phyloP scores from a whole-genome alignment of 2,888 invertebrate genomes.

The Trileptium ribeirensis region DNA sequence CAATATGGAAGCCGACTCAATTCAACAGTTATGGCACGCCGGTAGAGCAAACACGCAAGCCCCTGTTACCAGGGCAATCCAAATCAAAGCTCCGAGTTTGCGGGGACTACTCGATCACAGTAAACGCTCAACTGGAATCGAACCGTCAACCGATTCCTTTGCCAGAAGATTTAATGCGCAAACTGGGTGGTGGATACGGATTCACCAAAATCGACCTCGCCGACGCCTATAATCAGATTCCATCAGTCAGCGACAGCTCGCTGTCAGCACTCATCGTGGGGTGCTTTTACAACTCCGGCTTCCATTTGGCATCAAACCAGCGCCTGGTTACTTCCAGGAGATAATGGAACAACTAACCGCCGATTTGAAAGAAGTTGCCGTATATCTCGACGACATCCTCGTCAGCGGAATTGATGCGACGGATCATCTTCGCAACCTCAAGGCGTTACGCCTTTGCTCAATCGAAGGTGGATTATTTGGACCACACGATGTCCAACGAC shows the following conservation, averaged over 20 bases:
- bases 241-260: too few relatives aligned
- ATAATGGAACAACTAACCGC: conserved; percentile 39
- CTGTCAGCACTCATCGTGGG: too few relatives aligned
- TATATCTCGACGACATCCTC: conserved; percentile 38
- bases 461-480: conserved; percentile 39
- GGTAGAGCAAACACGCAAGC: neutral
- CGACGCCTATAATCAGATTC: too few relatives aligned
- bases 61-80: neutral
- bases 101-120: too few relatives aligned
- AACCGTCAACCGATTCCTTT: too few relatives aligned
- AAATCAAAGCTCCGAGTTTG: neutral
- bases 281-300: too few relatives aligned
- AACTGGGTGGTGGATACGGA: too few relatives aligned
- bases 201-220: too few relatives aligned
- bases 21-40: neutral
- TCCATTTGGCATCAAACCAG: too few relatives aligned
- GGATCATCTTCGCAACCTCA: conserved; percentile 34
- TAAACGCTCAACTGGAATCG: too few relatives aligned
- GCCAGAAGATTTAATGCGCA: too few relatives aligned
- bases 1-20: neutral
- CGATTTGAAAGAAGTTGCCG: conserved; percentile 34
- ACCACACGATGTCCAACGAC: conserved; percentile 34
- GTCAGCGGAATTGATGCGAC: conserved; percentile 29
- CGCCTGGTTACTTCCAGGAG: neutral
- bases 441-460: conserved; percentile 33